Percentiles rank a stretch among this genome's conserved stretches.
phyloP scores from a whole-genome alignment of 2,888 invertebrate species.

The Sinodicranocentrus sp. region DNA sequence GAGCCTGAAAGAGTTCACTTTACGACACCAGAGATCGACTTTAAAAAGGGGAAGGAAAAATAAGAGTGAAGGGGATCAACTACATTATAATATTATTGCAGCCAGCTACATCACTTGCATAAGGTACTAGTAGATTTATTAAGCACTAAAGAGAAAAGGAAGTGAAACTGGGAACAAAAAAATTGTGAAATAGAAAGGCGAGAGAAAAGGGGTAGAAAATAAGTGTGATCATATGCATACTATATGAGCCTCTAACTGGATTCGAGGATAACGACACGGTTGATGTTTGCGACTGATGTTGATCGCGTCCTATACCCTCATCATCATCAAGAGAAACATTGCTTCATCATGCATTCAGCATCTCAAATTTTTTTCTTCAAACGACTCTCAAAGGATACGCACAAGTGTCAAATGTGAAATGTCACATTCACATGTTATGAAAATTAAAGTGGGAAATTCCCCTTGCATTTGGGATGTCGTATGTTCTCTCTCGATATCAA shows the following conservation, averaged over 20 bases:
- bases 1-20: slow-evolving; percentile 67
- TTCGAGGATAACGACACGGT: slow-evolving; percentile 52
- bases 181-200: neutral
- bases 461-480: neutral
- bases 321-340: neutral
- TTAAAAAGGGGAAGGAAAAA: slow-evolving; percentile 32
- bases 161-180: slow-evolving; percentile 58
- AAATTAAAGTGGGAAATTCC: slow-evolving; percentile 58
- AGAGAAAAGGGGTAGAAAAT: slow-evolving; percentile 32
- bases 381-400: slow-evolving; percentile 60
- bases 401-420: slow-evolving; percentile 66
- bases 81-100: slow-evolving; percentile 60
- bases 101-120: slow-evolving; percentile 61
- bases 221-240: slow-evolving; percentile 40
- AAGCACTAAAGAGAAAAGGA: slow-evolving; percentile 67
- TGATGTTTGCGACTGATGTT: slow-evolving; percentile 49
- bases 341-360: slow-evolving; percentile 46
- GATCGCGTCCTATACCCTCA: slow-evolving; percentile 35
- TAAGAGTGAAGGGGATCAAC: slow-evolving; percentile 50
- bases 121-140: slow-evolving; percentile 66
- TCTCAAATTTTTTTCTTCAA: slow-evolving; percentile 58
- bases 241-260: slow-evolving; percentile 25
- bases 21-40: slow-evolving; percentile 34
- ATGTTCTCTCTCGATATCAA: too few species aligned
- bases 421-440: slow-evolving; percentile 65